A percentile compares a stretch with the other conserved stretches of the same genome.
Conservation (phyloP, 2,888 invertebrate species). For the Acanthococcus lagerstroemiae region DNA sequence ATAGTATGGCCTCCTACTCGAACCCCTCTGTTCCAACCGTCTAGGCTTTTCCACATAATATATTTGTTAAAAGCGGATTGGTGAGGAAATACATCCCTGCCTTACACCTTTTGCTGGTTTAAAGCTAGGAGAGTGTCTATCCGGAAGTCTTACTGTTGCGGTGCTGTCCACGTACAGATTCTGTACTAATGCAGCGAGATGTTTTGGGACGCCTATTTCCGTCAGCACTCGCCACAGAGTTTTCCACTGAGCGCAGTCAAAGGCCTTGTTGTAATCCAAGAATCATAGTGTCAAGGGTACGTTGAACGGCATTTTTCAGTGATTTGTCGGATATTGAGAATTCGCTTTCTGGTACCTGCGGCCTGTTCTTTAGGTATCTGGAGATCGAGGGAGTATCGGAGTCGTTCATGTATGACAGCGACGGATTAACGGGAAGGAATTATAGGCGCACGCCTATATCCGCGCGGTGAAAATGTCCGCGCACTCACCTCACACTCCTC, state of each 20-base stretch:
- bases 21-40: not conserved
- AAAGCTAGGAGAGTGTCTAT: not conserved
- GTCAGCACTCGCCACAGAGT: not conserved
- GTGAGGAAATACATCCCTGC: not conserved
- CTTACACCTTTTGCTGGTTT: not conserved
- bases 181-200: not conserved
- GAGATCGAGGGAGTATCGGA: no score
- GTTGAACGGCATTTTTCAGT: no score
- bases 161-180: not conserved
- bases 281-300: not conserved
- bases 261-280: not conserved
- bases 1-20: not conserved
- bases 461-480: no score
- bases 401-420: no score
- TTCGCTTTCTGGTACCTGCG: no score
- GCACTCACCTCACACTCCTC: no score
- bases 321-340: no score
- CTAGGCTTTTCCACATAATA: not conserved
- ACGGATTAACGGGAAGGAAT: no score
- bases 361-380: no score
- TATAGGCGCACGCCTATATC: no score
- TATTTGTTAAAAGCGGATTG: no score
- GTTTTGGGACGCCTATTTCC: not conserved
- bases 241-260: not conserved
- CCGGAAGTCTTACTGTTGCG: not conserved